Conservation (phyloP, 2,888 invertebrate genomes). For the Nephrocerus scutellatus region DNA sequence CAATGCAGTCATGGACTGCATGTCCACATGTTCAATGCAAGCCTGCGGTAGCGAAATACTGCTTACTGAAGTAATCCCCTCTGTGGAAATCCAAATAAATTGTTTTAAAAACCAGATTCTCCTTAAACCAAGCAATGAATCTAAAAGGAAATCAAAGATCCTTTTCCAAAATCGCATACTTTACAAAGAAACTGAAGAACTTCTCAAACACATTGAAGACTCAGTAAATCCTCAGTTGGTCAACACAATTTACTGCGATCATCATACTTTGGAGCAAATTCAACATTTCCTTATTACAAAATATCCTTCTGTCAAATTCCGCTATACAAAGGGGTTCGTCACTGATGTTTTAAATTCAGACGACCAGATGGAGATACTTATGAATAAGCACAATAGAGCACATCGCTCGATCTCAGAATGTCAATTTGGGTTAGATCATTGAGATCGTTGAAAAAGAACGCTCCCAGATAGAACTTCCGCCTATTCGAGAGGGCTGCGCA, state of each 20-base stretch:
- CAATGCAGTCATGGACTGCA: slow-evolving; percentile 8
- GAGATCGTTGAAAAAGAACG: too few relatives aligned
- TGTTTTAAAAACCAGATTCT: slow-evolving; percentile 18
- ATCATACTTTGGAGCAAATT: slow-evolving; percentile 8
- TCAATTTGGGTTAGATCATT: too few relatives aligned
- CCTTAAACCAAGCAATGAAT: slow-evolving; percentile 7
- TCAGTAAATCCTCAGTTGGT: slow-evolving; percentile 10
- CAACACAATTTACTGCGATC: slow-evolving; percentile 14
- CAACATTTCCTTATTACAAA: slow-evolving; percentile 8
- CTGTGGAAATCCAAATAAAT: slow-evolving; percentile 9
- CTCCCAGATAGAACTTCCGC: too few relatives aligned
- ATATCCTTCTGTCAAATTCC: slow-evolving; percentile 19
- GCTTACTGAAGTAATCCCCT: slow-evolving; percentile 10
- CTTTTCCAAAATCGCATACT: too few relatives aligned
- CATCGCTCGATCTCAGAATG: too few relatives aligned
- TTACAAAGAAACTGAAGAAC: too few relatives aligned
- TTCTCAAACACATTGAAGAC: too few relatives aligned
- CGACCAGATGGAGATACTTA: slow-evolving; percentile 17
- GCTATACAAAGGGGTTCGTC: too few relatives aligned
- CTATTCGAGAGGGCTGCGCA: too few relatives aligned
- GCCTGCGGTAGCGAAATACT: slow-evolving; percentile 13
- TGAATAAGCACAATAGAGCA: too few relatives aligned
- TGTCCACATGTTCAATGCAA: slow-evolving; percentile 1
- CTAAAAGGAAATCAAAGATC: slow-evolving; percentile 11
- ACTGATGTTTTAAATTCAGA: slow-evolving; percentile 17